Evolutionary conservation across 1,140 invertebrate genomes (phyloP).

Genomic region (Anoplolepis gracilipes): DNA sequence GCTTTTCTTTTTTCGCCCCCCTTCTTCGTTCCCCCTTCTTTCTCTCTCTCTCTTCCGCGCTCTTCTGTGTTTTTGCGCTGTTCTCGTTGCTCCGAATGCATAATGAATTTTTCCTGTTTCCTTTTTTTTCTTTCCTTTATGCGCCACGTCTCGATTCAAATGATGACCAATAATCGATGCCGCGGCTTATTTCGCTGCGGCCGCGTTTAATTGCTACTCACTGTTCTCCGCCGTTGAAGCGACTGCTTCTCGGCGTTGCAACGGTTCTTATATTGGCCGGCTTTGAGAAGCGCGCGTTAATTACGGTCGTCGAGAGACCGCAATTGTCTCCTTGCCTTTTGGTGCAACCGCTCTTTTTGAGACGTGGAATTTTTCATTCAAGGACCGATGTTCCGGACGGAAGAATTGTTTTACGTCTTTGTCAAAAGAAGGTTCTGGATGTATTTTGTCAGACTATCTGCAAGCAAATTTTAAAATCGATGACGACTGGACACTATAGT

Average conservation of each 20-base stretch:
- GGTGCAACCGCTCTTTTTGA: neutral
- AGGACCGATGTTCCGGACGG: neutral
- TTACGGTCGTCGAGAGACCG: constrained; percentile 37
- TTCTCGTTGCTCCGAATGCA: constrained; percentile 59
- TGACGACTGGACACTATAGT: too few relatives aligned
- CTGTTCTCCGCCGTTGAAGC: neutral
- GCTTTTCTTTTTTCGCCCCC: neutral
- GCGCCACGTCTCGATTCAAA: constrained; percentile 31
- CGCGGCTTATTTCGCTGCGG: constrained; percentile 21
- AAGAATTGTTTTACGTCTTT: neutral
- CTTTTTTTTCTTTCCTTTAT: neutral
- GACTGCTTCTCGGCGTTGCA: neutral
- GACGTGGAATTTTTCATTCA: constrained; percentile 39
- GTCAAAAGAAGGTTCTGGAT: constrained; percentile 3
- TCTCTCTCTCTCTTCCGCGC: neutral
- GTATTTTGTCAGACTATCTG: neutral
- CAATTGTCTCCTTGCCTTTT: constrained; percentile 46
- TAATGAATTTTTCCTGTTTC: constrained; percentile 64
- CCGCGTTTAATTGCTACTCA: constrained; percentile 43
- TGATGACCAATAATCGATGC: constrained; percentile 59
- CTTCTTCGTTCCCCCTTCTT: neutral
- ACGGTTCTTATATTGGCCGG: neutral
- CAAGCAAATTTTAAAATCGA: too few relatives aligned
- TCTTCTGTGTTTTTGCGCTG: neutral
- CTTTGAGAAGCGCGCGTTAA: constrained; percentile 39